A percentile compares a stretch with the other conserved stretches of the same genome.
These are phyloP conservation scores for Chrysolina americana DNA, from an alignment of 2,888 invertebrate genomes.

Conservation along the genomic window DNA sequence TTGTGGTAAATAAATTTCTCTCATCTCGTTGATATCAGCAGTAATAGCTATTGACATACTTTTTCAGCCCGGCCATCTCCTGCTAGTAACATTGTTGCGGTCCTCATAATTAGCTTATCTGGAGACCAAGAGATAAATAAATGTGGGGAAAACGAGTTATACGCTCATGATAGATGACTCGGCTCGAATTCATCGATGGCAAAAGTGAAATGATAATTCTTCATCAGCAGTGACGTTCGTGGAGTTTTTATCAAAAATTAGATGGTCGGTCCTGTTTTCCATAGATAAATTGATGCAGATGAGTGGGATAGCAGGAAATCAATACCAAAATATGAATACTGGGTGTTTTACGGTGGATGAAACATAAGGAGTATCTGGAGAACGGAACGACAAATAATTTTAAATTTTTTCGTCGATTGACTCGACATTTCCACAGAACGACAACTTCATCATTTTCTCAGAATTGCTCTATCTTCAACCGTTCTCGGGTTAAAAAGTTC, in stretches of 20 bases:
- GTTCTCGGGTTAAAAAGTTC: too few species aligned
- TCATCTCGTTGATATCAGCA: conserved; percentile 6
- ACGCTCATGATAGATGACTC: not conserved
- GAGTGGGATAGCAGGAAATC: too few species aligned
- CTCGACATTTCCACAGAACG: too few species aligned
- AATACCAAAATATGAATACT: too few species aligned
- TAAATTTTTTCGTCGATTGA: too few species aligned
- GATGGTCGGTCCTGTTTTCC: not conserved
- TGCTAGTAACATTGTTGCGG: not conserved
- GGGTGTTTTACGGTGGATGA: too few species aligned
- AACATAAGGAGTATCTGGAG: too few species aligned
- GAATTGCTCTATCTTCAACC: too few species aligned
- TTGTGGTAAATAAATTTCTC: conserved; percentile 12
- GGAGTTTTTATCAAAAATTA: too few species aligned
- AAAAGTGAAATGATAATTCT: conserved; percentile 11
- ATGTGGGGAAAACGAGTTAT: conserved; percentile 3
- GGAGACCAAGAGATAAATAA: not conserved
- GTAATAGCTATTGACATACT: conserved; percentile 9
- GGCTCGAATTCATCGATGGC: conserved; percentile 7
- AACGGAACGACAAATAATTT: too few species aligned
- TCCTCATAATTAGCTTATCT: conserved; percentile 10
- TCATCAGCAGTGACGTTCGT: not conserved
- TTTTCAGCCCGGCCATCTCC: not conserved
- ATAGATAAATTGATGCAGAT: too few species aligned
- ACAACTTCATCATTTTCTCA: too few species aligned